These are phyloP conservation scores for Upupa epops DNA, from an alignment of 2,113 vertebrate genomes.

Conservation along the genomic window DNA sequence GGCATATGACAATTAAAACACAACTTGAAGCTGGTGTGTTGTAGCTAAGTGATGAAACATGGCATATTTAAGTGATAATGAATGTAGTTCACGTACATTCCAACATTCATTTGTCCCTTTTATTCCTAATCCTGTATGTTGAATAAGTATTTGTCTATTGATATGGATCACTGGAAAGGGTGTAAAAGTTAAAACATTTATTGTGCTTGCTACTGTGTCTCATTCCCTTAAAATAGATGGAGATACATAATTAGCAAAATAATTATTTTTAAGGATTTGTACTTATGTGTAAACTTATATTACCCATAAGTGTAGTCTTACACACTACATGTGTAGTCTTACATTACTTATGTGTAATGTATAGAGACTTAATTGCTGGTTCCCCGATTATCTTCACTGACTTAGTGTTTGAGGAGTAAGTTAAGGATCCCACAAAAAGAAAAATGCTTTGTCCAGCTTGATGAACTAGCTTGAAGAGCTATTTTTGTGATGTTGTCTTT, in stretches of 20 bases:
- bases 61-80: not conserved
- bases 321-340: no score
- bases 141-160: not conserved
- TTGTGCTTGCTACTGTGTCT: not conserved
- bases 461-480: not conserved
- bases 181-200: not conserved
- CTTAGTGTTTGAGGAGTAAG: not conserved
- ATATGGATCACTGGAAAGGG: not conserved
- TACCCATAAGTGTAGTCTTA: no score
- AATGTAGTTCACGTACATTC: not conserved
- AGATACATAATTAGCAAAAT: not conserved
- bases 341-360: not conserved
- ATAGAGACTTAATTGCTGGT: not conserved
- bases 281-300: no score
- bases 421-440: not conserved
- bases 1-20: rapidly evolving
- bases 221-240: not conserved
- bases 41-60: not conserved
- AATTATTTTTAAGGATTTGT: not conserved
- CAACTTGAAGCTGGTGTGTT: not conserved
- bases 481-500: not conserved
- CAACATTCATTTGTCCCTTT: not conserved
- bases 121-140: not conserved
- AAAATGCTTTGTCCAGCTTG: not conserved
- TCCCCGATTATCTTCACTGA: not conserved